These are phyloP conservation scores for Ardeotis arabs DNA, from an alignment of 2,113 vertebrate genomes.

Conservation along the genomic window DNA sequence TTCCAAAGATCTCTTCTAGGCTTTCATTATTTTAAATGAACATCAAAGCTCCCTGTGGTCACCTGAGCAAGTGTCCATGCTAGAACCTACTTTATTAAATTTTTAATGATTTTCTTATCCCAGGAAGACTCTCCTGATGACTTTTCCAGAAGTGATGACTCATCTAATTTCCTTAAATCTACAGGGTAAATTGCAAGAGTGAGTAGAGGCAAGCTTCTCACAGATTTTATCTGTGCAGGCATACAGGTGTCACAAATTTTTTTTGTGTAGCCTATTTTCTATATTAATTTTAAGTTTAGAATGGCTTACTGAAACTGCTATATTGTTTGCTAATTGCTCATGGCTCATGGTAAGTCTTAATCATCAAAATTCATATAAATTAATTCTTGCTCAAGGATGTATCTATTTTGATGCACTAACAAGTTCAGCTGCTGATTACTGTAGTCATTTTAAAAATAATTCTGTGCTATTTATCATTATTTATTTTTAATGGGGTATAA, in stretches of 20 bases:
- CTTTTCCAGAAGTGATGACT: background rate
- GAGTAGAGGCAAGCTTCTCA: background rate
- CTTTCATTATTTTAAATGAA: constrained; percentile 10
- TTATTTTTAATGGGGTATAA: background rate
- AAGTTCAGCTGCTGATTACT: background rate
- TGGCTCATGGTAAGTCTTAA: background rate
- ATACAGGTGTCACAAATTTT: background rate
- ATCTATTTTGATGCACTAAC: background rate
- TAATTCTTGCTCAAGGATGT: background rate
- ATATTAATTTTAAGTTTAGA: background rate
- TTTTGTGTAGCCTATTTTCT: background rate
- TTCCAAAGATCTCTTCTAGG: background rate
- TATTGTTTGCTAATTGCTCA: background rate
- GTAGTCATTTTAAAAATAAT: background rate
- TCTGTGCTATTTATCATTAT: background rate
- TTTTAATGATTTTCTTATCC: background rate
- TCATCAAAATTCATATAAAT: background rate
- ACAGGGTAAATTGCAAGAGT: background rate
- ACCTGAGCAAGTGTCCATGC: background rate
- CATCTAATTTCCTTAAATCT: background rate
- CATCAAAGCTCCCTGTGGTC: background rate
- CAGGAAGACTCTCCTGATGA: background rate
- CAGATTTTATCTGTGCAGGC: background rate
- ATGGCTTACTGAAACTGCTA: background rate
- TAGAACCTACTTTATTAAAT: background rate